These are phyloP conservation scores for Microctonus hyperodae DNA, from an alignment of 2,888 invertebrate genomes.

Conservation along the genomic window DNA sequence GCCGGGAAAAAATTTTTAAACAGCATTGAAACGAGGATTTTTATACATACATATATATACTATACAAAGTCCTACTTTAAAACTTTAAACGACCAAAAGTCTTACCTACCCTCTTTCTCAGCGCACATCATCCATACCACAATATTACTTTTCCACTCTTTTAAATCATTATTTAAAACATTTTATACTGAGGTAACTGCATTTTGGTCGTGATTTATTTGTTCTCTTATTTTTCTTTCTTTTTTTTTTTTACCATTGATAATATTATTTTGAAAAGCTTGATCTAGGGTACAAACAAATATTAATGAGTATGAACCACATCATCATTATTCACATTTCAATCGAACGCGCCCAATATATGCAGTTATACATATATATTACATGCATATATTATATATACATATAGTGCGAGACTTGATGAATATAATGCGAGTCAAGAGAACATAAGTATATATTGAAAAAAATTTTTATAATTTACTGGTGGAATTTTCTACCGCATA, in stretches of 20 bases:
- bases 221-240: not conserved
- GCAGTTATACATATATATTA: too few species aligned
- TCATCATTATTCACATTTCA: too few species aligned
- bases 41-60: not conserved
- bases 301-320: too few species aligned
- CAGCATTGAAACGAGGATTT: slow-evolving; percentile 7
- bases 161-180: slow-evolving; percentile 13
- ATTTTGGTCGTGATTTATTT: not conserved
- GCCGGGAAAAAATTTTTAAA: slow-evolving; percentile 7
- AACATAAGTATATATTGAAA: slow-evolving; percentile 1
- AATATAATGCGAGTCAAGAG: not conserved
- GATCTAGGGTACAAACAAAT: too few species aligned
- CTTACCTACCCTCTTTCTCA: not conserved
- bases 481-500: not conserved
- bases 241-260: too few species aligned
- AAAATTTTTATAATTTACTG: not conserved
- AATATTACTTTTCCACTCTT: slow-evolving; percentile 6
- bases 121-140: not conserved
- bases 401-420: too few species aligned
- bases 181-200: not conserved
- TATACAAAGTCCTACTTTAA: not conserved
- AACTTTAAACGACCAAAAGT: slow-evolving; percentile 21
- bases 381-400: too few species aligned
- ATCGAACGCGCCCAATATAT: too few species aligned
- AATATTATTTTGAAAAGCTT: too few species aligned